Percentiles rank a stretch among this genome's conserved stretches.
These are phyloP conservation scores for Musca vetustissima DNA, from an alignment of 1,140 invertebrate species.

Conservation along the genomic window DNA sequence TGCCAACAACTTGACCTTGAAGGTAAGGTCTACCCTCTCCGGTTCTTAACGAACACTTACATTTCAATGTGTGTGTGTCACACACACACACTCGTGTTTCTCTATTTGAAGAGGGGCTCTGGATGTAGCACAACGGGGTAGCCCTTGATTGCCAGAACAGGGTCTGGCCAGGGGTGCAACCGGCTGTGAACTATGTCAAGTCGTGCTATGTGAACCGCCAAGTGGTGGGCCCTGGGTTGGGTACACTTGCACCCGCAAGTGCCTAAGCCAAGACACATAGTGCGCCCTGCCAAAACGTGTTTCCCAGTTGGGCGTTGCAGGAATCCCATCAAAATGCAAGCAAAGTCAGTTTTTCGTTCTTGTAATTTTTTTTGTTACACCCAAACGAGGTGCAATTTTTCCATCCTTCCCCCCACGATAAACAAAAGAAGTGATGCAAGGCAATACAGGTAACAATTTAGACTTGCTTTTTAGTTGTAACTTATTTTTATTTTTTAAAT, in stretches of 20 bases:
- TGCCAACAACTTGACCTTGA: not conserved
- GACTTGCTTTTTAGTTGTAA: no score
- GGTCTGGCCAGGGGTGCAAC: conserved; percentile 55
- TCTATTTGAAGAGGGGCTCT: conserved; percentile 44
- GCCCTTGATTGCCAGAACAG: conserved; percentile 54
- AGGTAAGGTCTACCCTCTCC: no score
- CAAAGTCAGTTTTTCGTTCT: not conserved
- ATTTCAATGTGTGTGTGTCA: conserved; percentile 14
- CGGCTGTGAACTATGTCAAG: conserved; percentile 55
- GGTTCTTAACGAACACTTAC: no score
- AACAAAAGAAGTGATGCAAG: no score
- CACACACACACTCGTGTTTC: not conserved
- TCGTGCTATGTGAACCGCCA: conserved; percentile 55
- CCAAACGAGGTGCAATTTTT: no score
- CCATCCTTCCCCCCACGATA: no score
- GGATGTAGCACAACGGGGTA: conserved; percentile 55
- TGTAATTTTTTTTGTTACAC: no score
- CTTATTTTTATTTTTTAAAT: no score
- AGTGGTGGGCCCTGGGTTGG: conserved; percentile 55
- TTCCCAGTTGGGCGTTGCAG: conserved; percentile 41
- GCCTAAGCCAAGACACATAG: conserved; percentile 54
- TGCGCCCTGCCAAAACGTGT: conserved; percentile 48
- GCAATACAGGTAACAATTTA: no score
- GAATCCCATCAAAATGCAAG: conserved; percentile 39
- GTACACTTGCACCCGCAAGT: conserved; percentile 43